Evolutionary conservation across 2,113 vertebrate species (phyloP).

Genomic region (Microcebus ravelobensis): DNA sequence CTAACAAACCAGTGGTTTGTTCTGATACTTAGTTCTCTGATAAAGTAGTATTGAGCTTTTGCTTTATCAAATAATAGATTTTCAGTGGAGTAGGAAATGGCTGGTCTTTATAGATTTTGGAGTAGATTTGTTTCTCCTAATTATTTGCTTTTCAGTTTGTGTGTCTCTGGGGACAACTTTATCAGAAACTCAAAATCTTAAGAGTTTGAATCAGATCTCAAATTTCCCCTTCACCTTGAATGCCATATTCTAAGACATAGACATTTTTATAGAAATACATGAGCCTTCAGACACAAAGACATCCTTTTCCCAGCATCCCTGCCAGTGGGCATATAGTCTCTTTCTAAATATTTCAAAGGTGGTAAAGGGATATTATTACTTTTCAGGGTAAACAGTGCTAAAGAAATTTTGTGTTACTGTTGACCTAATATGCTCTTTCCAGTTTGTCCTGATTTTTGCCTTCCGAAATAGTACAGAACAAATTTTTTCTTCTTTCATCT

Average conservation of each 20-base stretch:
- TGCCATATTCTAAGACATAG: not conserved
- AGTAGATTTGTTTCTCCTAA: not conserved
- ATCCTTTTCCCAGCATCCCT: not conserved
- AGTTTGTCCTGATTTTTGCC: not conserved
- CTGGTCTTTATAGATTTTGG: not conserved
- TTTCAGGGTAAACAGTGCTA: not conserved
- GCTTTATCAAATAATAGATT: not conserved
- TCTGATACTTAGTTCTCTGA: slow-evolving; percentile 39
- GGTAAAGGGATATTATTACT: not conserved
- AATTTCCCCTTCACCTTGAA: not conserved
- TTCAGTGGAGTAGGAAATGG: not conserved
- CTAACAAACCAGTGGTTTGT: not conserved
- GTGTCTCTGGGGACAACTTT: not conserved
- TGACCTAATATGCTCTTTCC: not conserved
- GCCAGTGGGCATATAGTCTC: not conserved
- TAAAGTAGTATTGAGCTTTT: not conserved
- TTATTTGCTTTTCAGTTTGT: not conserved
- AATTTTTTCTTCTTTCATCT: not conserved
- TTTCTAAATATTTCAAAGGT: not conserved
- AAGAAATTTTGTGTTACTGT: not conserved
- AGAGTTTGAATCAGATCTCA: not conserved
- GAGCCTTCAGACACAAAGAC: not conserved
- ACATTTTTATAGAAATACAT: not conserved
- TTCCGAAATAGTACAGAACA: not conserved
- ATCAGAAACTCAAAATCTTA: slow-evolving; percentile 38